Percentiles rank a stretch among this genome's conserved stretches.
Conservation (phyloP, 2,888 invertebrate genomes). For the Pyrochroa serraticornis region DNA sequence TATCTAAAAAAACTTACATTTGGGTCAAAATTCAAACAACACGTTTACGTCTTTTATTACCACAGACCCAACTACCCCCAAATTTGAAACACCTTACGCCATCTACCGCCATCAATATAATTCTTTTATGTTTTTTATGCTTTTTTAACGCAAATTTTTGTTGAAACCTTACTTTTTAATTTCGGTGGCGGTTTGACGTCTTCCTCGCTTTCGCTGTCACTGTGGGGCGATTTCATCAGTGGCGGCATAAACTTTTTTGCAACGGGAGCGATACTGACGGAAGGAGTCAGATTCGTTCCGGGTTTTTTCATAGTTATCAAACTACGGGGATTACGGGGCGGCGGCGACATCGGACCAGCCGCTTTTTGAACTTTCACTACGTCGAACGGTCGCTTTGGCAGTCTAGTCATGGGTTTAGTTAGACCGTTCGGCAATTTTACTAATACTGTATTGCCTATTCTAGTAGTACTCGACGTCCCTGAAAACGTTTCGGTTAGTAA, state of each 20-base stretch:
- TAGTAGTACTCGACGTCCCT: conserved; percentile 50
- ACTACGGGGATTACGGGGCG: conserved; percentile 25
- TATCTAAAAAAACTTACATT: conserved; percentile 14
- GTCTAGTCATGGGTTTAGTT: conserved; percentile 56
- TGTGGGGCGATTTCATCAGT: conserved; percentile 39
- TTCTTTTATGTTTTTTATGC: no score
- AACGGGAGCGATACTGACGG: conserved; percentile 61
- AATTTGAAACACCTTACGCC: conserved; percentile 1
- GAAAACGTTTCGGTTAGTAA: conserved; percentile 10
- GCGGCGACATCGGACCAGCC: conserved; percentile 8
- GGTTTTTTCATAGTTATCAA: conserved; percentile 21
- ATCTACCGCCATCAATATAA: background rate
- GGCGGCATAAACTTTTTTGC: conserved; percentile 44
- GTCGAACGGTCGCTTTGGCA: conserved; percentile 55
- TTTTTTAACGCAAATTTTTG: no score
- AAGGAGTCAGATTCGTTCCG: conserved; percentile 57
- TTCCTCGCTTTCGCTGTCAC: conserved; percentile 51
- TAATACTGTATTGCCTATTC: conserved; percentile 57
- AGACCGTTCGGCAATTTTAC: conserved; percentile 58
- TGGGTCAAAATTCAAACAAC: no score
- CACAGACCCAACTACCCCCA: background rate
- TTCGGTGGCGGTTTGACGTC: conserved; percentile 26
- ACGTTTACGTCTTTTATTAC: no score
- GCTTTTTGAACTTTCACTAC: conserved; percentile 51
- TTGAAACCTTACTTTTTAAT: conserved; percentile 1